Evolutionary conservation across 2,113 vertebrate genomes (phyloP), one percentile per base, ranked within the genome.

Genomic region (Tachuris rubrigastra): DNA sequence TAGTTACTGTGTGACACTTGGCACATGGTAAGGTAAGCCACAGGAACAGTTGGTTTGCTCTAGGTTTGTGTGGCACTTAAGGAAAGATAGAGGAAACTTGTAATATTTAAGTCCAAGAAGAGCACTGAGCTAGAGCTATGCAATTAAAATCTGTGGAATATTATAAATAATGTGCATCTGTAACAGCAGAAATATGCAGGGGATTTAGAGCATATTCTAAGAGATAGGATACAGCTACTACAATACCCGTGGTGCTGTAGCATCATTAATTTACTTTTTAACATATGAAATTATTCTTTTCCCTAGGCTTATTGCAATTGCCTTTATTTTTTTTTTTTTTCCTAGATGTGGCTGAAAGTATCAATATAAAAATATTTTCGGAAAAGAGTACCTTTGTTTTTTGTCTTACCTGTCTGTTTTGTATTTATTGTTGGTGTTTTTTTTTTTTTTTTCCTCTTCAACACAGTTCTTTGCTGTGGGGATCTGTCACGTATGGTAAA

Each of bases 381-480:
- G 42, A 72, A 84, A 59, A 22, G 5, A 66, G 0, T 33, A 13
- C 5, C 69, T 73, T 77, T 17, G 19, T 3, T 37, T 66, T 78
- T 53, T 17, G n/a, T 47, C 31, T 30, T 59, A 14, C 17, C 14
- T 44, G 63, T 63, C 39, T 47, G 8, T 23, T 67, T 68, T 56
- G 24, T 17, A 53, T n/a, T 72, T 47, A 10, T 23, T 68, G 2
- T 10, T 46, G 12, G 1, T 20, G 5, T 24, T 18, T 8, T 47
- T 2, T 2, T 17, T 55, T 35, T 53, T 50, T 28, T 4, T 4
- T n/a, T n/a, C n/a, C 37, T 71, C 37, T 82, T 35, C 9, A 31
- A 0, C 0, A 1, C 8, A 1, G 27, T 39, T 66, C 17, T 87
- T 41, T 15, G 16, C 30, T 49, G 41, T 11, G 47, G 42, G 25